Percentiles rank a stretch among this genome's conserved stretches.
Conservation (phyloP, 2,113 vertebrate species). For the Psittacara wagleri region DNA sequence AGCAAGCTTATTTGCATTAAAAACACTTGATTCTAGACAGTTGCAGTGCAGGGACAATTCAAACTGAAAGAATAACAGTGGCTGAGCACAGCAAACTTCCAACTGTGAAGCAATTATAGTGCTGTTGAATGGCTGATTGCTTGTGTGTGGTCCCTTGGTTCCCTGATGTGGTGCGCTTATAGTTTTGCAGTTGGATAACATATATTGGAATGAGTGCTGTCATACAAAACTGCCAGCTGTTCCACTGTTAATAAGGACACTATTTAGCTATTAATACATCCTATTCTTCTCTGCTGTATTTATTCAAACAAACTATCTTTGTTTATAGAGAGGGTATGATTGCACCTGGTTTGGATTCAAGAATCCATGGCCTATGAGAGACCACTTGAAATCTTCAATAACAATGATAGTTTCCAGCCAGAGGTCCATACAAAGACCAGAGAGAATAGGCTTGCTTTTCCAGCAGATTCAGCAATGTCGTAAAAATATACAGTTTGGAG, state of each 20-base stretch:
- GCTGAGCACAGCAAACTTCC: slow-evolving; percentile 71
- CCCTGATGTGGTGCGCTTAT: slow-evolving; percentile 66
- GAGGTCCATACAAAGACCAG: neutral
- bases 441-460: neutral
- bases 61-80: slow-evolving; percentile 69
- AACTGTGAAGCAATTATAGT: slow-evolving; percentile 77
- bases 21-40: slow-evolving; percentile 60
- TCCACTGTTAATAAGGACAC: slow-evolving; percentile 75
- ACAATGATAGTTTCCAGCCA: neutral
- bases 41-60: slow-evolving; percentile 58
- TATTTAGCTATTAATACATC: slow-evolving; percentile 74
- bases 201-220: slow-evolving; percentile 75
- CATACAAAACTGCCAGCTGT: slow-evolving; percentile 75
- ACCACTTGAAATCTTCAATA: neutral
- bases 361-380: neutral
- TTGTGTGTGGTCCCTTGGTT: slow-evolving; percentile 69
- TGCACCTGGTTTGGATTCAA: slow-evolving; percentile 69
- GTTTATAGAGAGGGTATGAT: slow-evolving; percentile 44
- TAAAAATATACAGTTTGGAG: neutral
- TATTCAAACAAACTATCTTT: slow-evolving; percentile 52
- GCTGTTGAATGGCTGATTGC: slow-evolving; percentile 61
- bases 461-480: neutral
- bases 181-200: slow-evolving; percentile 72
- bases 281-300: slow-evolving; percentile 62
- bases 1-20: slow-evolving; percentile 54